Base-by-base conservation (phyloP, 2,888 invertebrate species). In the Zaprionus bogoriensis region DNA sequence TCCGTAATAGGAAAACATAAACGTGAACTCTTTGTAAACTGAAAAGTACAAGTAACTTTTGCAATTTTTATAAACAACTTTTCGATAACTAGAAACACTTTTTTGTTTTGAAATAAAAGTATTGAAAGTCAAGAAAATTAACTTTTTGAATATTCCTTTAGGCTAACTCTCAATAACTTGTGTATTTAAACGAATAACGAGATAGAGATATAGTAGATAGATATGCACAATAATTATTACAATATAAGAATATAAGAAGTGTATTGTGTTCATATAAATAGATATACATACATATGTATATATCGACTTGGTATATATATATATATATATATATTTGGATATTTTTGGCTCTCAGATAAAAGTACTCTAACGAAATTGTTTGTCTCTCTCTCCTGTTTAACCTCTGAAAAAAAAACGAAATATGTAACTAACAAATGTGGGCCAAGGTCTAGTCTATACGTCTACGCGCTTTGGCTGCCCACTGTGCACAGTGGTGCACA, bases 81-180 rank as follows among this genome's bases (percentile, higher is more conserved):
- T 77, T 74, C 47, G 63, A 72, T 64, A 80, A 77, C 81, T 80
- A 74, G 77, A 81, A 78, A 78, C 71, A 67, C 59, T 57, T 59
- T 66, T 63, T 77, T 25, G 38, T 61, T 55, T 41, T 54, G 62
- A 74, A 67, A 70, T 45, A 74, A 66, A 66, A 67, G 68, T 47
- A 46, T 61, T 36, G 32, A 67, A 65, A 55, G 64, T 77, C 74
- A 59, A 67, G 65, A 74, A 69, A 66, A 71, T 74, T 82, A 82
- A 79, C 76, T 71, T 66, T 48, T 66, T 41, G 44, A 52, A 27
- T 50, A 59, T 48, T 47, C 47, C 64, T 74, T 12, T 72, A 79
- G 83, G 83, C 80, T 80, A 77, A 80, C 80, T 80, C 67, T 74
- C 80, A 77, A 78, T 70, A 81, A 79, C 77, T 75, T 67, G 59